These are phyloP conservation scores for Petaurus breviceps DNA, from an alignment of 2,113 vertebrate species.

Conservation along the genomic window DNA sequence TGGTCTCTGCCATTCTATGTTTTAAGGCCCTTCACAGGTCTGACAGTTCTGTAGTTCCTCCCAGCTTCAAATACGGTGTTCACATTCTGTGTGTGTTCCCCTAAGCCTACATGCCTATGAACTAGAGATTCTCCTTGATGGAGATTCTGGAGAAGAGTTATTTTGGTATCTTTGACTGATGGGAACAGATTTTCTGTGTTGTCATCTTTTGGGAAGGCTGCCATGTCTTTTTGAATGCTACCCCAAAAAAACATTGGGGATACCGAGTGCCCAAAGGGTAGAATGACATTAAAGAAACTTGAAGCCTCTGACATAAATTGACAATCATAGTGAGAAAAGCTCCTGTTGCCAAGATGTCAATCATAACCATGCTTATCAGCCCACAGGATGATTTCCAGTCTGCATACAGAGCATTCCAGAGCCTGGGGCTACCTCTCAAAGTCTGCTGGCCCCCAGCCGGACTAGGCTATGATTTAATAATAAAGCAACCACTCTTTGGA, in stretches of 20 bases:
- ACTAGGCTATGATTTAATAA: neutral
- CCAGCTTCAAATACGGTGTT: neutral
- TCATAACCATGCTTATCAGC: neutral
- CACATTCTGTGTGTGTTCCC: neutral
- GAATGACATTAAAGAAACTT: neutral
- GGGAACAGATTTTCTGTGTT: neutral
- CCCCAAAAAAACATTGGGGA: neutral
- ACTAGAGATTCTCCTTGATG: neutral
- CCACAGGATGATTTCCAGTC: neutral
- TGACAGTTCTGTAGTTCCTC: neutral
- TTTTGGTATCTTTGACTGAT: neutral
- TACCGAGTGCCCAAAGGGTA: neutral
- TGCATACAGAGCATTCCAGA: neutral
- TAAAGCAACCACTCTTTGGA: neutral
- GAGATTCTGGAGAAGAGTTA: neutral
- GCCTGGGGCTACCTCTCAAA: neutral
- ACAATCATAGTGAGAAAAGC: neutral
- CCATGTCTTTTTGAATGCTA: neutral
- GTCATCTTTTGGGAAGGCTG: neutral
- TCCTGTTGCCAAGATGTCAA: neutral
- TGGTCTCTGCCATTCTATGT: neutral
- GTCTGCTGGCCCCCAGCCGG: neutral
- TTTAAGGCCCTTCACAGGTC: neutral
- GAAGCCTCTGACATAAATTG: neutral
- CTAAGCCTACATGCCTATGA: neutral